Evolutionary conservation across 2,113 vertebrate species (phyloP).

Genomic region (Leptocoma aspasia): DNA sequence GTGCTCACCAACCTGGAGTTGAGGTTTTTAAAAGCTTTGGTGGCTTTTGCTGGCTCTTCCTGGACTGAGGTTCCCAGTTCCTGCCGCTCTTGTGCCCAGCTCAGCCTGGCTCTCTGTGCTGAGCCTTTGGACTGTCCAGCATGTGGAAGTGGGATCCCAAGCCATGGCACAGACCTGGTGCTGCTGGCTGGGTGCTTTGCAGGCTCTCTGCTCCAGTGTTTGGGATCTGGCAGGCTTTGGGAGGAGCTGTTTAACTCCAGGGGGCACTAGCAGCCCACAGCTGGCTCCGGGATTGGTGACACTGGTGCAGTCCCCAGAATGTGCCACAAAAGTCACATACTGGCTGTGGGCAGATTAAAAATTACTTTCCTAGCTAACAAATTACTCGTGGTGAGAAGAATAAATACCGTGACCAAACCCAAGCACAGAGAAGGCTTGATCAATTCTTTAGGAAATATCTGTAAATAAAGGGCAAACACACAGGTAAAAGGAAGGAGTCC

Average conservation of each 20-base stretch:
- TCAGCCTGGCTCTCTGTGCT: background rate
- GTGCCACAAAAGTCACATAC: background rate
- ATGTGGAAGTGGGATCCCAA: background rate
- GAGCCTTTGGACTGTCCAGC: background rate
- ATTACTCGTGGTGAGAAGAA: background rate
- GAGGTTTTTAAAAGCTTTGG: background rate
- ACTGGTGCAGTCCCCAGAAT: background rate
- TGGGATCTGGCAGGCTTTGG: background rate
- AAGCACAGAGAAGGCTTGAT: background rate
- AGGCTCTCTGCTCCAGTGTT: background rate
- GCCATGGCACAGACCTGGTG: rapidly evolving
- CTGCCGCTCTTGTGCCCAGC: background rate
- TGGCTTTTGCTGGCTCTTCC: background rate
- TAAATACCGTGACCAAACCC: background rate
- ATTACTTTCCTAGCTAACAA: background rate
- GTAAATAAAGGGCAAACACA: background rate
- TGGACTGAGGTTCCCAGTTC: background rate
- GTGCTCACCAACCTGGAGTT: background rate
- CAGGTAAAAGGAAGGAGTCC: background rate
- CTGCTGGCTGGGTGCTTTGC: background rate
- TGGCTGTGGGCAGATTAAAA: background rate
- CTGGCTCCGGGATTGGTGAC: background rate
- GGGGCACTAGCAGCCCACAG: conserved; percentile 28
- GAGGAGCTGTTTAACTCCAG: background rate
- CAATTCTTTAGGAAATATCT: background rate